These are phyloP conservation scores for Neodon shergylaensis DNA, from an alignment of 2,113 vertebrate genomes.

Conservation along the genomic window DNA sequence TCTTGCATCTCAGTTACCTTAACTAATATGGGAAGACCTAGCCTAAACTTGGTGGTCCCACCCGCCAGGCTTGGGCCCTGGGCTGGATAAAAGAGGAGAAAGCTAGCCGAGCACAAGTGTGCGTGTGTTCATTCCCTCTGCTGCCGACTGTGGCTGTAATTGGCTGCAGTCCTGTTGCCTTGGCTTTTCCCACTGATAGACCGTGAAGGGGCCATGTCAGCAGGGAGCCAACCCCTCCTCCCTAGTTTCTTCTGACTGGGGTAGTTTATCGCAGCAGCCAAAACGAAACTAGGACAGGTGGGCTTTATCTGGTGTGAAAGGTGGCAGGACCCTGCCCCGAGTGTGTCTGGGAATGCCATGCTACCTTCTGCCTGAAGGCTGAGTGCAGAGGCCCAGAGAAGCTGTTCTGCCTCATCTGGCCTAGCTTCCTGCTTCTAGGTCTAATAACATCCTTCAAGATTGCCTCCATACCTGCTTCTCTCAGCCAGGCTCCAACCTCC, in stretches of 20 bases:
- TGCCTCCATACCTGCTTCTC: background rate
- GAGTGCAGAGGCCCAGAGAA: background rate
- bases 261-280: background rate
- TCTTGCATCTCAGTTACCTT: background rate
- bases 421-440: background rate
- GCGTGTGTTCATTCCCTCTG: background rate
- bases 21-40: background rate
- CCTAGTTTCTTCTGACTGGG: background rate
- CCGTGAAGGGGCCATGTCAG: background rate
- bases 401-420: background rate
- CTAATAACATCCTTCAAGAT: background rate
- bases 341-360: rapidly evolving
- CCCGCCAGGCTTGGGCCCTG: background rate
- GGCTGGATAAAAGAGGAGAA: background rate
- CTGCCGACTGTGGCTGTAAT: background rate
- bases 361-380: no score
- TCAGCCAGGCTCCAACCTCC: background rate
- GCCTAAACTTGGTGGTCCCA: background rate
- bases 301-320: background rate
- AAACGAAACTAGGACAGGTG: background rate
- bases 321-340: rapidly evolving
- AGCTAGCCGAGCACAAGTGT: background rate
- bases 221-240: background rate
- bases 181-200: background rate
- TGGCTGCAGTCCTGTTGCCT: background rate